Conservation (phyloP, 2,888 invertebrate genomes). For the Hirtodrosophila histrioides region DNA sequence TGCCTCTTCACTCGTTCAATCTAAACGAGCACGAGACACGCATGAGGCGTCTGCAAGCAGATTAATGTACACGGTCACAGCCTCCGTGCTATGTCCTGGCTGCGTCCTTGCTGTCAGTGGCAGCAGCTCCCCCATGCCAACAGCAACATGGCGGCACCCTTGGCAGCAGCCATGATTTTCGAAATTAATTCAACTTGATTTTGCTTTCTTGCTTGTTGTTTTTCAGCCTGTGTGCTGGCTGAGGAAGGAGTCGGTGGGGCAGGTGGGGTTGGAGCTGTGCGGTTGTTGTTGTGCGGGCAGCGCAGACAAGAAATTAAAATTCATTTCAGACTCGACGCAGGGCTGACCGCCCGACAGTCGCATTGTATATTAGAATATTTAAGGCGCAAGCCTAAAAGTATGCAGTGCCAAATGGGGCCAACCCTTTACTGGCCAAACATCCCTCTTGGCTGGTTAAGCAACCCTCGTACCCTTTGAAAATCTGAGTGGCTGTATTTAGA, state of each 20-base stretch:
- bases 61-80: constrained; percentile 65
- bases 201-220: constrained; percentile 76
- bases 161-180: constrained; percentile 79
- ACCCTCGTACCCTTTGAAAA: constrained; percentile 40
- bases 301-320: constrained; percentile 80
- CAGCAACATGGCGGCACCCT: constrained; percentile 49
- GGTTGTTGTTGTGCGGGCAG: constrained; percentile 35
- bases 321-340: constrained; percentile 71
- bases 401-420: constrained; percentile 56
- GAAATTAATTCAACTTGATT: constrained; percentile 81
- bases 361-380: constrained; percentile 68
- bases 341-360: constrained; percentile 19
- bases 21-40: constrained; percentile 61
- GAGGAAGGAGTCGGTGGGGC: constrained; percentile 1
- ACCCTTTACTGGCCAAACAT: constrained; percentile 42
- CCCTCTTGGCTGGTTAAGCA: constrained; percentile 42
- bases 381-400: constrained; percentile 80
- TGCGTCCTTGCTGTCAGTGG: constrained; percentile 69
- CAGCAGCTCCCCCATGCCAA: constrained; percentile 39
- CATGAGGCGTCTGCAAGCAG: constrained; percentile 78
- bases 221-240: constrained; percentile 44
- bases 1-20: constrained; percentile 24
- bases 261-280: constrained; percentile 15
- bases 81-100: constrained; percentile 33
- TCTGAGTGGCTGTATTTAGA: constrained; percentile 43